phyloP scores from a whole-genome alignment of 2,888 invertebrate species.

The Cerastoderma edule region DNA sequence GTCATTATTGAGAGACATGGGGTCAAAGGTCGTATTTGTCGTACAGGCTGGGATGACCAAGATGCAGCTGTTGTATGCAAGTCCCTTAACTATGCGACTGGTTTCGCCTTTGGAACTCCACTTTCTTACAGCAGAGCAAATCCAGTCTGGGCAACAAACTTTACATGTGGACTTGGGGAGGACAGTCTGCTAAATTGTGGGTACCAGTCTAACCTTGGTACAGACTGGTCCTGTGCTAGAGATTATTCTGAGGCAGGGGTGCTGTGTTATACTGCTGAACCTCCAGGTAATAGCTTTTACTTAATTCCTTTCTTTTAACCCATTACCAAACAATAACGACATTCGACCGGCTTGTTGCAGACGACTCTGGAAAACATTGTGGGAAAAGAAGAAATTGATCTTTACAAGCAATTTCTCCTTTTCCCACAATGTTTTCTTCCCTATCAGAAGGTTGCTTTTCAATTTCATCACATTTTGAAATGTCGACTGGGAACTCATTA shows the following conservation, averaged over 20 bases:
- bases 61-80: conserved; percentile 61
- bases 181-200: conserved; percentile 39
- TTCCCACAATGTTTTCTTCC: no score
- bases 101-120: conserved; percentile 28
- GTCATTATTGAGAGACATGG: conserved; percentile 71
- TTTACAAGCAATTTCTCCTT: no score
- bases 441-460: no score
- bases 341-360: no score
- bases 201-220: conserved; percentile 16
- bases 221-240: conserved; percentile 49
- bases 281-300: conserved; percentile 49
- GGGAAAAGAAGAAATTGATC: no score
- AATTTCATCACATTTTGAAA: no score
- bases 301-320: no score
- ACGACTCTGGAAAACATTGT: no score
- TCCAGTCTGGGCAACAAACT: conserved; percentile 55
- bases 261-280: conserved; percentile 32
- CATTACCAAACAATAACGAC: no score
- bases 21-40: conserved; percentile 82
- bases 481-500: no score
- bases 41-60: conserved; percentile 54
- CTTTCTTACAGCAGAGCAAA: conserved; percentile 20
- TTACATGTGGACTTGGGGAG: conserved; percentile 58
- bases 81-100: conserved; percentile 50
- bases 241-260: conserved; percentile 38